Conservation (phyloP, 2,797 vertebrate species). For the Rhinatrema bivittatum region DNA sequence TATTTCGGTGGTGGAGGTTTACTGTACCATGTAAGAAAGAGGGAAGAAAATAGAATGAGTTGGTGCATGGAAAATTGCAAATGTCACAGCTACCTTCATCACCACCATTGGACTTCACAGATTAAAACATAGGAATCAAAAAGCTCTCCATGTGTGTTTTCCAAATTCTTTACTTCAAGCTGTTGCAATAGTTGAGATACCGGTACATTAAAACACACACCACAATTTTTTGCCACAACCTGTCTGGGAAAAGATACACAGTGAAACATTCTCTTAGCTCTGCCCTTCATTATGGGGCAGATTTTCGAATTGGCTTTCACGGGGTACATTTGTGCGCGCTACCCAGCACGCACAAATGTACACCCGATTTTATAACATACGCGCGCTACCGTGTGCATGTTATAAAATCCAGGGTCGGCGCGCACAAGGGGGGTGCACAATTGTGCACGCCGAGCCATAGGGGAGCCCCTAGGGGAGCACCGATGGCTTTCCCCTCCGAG, state of each 20-base stretch:
- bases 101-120: constrained; percentile 77
- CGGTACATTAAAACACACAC: constrained; percentile 33
- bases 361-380: no score
- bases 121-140: constrained; percentile 49
- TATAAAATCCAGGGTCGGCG: no score
- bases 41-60: constrained; percentile 93
- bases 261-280: constrained; percentile 70
- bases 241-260: constrained; percentile 65
- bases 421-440: no score
- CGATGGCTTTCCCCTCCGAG: no score
- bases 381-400: no score
- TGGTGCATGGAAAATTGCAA: constrained; percentile 98
- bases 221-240: constrained; percentile 59
- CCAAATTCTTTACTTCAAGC: constrained; percentile 70
- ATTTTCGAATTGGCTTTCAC: no score
- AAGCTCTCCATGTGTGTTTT: constrained; percentile 56
- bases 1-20: constrained; percentile 96
- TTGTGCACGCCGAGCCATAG: no score
- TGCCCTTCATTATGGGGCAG: constrained; percentile 84
- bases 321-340: no score
- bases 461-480: no score
- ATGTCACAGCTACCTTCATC: constrained; percentile 96
- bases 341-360: no score
- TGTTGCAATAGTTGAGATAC: constrained; percentile 54
- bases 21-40: constrained; percentile 96